Evolutionary conservation across 2,797 vertebrate genomes (phyloP).

Genomic region (Lacerta agilis): DNA sequence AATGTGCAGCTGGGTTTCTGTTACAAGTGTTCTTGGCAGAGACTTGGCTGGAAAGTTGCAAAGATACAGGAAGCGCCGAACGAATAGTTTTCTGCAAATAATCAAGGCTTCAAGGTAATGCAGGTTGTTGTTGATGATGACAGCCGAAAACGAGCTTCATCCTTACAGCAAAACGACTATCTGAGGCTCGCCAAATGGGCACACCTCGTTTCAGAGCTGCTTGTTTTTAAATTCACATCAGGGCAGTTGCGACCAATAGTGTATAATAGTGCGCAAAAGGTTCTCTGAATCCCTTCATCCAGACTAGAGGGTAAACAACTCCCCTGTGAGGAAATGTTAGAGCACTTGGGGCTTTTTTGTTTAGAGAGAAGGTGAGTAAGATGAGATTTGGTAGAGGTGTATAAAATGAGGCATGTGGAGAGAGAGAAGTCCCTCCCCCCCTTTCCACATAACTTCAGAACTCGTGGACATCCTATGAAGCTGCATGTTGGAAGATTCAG

Average conservation of each 20-base stretch:
- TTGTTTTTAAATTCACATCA: neutral
- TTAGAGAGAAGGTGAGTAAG: no score
- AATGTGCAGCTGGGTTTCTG: conserved; percentile 28
- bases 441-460: no score
- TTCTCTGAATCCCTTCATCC: no score
- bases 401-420: no score
- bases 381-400: no score
- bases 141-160: neutral
- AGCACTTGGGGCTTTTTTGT: no score
- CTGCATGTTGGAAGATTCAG: no score
- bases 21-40: conserved; percentile 9
- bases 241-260: neutral
- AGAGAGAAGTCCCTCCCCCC: no score
- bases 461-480: no score
- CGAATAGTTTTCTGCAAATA: neutral
- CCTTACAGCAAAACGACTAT: fast-evolving
- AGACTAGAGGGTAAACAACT: no score
- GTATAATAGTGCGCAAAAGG: neutral
- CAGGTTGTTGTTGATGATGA: neutral
- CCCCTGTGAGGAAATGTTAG: no score
- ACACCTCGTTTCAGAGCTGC: fast-evolving
- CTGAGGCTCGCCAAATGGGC: neutral
- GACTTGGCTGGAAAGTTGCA: neutral
- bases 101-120: neutral
- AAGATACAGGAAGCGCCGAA: neutral